Evolutionary conservation across 2,888 invertebrate species (phyloP), one percentile per base, ranked within the genome.

Genomic region (Morpho helenor): DNA sequence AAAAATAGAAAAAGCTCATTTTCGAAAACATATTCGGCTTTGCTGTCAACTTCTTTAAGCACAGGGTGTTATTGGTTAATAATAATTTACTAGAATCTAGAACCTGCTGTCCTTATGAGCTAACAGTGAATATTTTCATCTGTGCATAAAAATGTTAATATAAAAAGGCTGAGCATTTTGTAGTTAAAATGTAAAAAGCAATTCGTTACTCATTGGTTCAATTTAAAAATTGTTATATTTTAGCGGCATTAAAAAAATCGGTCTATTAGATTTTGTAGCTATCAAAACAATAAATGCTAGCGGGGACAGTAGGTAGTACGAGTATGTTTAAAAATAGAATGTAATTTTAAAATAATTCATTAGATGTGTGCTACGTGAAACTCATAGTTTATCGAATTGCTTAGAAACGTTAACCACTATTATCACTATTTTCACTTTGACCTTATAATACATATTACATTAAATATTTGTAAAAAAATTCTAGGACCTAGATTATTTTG

Each of bases 351-450:
- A 9, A 23, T 48, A 31, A 22, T 22, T 46, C 16, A 7, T 42
- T 49, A 53, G 49, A 9, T 49, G 41, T 58, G 41, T 22, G 44
- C 49, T 52, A 52, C 39, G 45, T 53, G 48, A 41, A 58, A 49
- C 16, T 50, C 47, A 55, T 59, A 51, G 42, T 47, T 46, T 50
- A 31, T 47, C 47, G 49, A 47, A 50, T 46, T 45, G 54, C 59
- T 55, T 54, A 51, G 50, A 51, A 16, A 54, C 41, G 31, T 58
- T 51, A 41, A 59, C 54, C 54, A 46, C 16, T 16, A 16, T 16
- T 16, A 16, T 54, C 59, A 59, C 54, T 46, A 47, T 54, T 54
- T n/a, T 59, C 41, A 54, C 54, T 50, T 54, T 22, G 42, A 54
- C 50, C 54, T 49, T 51, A 52, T 43, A 10, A 46, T 51, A 51